phyloP scores from a whole-genome alignment of 1,140 invertebrate genomes.

The Samia ricini region DNA sequence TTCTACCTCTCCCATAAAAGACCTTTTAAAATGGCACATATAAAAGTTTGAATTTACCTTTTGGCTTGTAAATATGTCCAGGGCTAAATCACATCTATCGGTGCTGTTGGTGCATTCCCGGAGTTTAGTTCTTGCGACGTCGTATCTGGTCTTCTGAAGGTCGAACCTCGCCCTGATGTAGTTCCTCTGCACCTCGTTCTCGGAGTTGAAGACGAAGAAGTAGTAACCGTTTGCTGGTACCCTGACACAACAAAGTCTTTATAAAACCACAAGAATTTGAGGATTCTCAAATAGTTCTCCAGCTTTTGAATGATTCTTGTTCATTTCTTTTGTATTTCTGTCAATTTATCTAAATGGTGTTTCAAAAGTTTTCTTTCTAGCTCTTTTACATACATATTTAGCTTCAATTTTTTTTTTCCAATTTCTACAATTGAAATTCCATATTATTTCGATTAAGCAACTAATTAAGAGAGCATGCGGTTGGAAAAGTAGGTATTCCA shows the following conservation, averaged over 20 bases:
- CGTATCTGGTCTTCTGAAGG: slow-evolving; percentile 84
- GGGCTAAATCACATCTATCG: slow-evolving; percentile 80
- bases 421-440: too few relatives aligned
- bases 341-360: too few relatives aligned
- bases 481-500: too few relatives aligned
- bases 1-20: too few relatives aligned
- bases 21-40: too few relatives aligned
- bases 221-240: slow-evolving; percentile 87
- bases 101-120: slow-evolving; percentile 81
- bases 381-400: too few relatives aligned
- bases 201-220: slow-evolving; percentile 90
- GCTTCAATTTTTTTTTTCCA: too few relatives aligned
- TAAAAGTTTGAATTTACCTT: slow-evolving; percentile 70
- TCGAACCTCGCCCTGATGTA: slow-evolving; percentile 83
- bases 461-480: too few relatives aligned
- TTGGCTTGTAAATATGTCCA: slow-evolving; percentile 84
- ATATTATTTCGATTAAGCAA: too few relatives aligned
- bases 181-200: slow-evolving; percentile 87
- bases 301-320: too few relatives aligned
- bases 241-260: slow-evolving; percentile 24
- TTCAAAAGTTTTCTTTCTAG: too few relatives aligned
- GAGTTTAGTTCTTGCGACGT: slow-evolving; percentile 79
- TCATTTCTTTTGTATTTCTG: too few relatives aligned
- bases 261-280: background rate
- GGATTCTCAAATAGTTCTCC: background rate